These are phyloP conservation scores for Acanthosepion esculentum DNA, from an alignment of 2,888 invertebrate genomes.

Conservation along the genomic window DNA sequence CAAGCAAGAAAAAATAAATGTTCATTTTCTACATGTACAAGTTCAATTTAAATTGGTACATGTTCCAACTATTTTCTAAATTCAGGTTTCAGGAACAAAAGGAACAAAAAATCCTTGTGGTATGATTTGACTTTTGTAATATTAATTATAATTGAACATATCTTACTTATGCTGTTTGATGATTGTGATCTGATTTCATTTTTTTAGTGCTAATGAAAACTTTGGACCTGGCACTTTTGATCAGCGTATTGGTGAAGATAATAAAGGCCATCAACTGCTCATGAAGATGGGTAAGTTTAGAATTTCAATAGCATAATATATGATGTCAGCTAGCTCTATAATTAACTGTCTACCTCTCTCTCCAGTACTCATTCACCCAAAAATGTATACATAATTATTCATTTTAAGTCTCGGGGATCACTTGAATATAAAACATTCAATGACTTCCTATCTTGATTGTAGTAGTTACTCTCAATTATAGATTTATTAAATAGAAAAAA, in stretches of 20 bases:
- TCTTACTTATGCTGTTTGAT: neutral
- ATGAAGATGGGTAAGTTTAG: conserved; percentile 87
- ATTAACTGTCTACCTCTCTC: neutral
- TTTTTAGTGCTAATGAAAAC: conserved; percentile 38
- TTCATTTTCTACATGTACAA: too few relatives aligned
- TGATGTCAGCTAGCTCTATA: neutral
- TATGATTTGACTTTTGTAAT: neutral
- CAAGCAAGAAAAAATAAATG: too few relatives aligned
- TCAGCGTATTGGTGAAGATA: conserved; percentile 82
- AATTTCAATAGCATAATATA: neutral
- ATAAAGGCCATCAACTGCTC: conserved; percentile 97
- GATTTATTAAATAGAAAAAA: too few relatives aligned
- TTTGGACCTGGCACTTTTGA: conserved; percentile 48
- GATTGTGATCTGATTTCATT: neutral
- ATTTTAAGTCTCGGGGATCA: too few relatives aligned
- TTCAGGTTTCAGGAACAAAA: neutral
- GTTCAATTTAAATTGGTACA: too few relatives aligned
- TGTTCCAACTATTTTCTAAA: neutral
- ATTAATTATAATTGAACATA: neutral
- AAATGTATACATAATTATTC: too few relatives aligned
- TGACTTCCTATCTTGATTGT: too few relatives aligned
- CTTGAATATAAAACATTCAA: too few relatives aligned
- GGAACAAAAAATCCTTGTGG: neutral
- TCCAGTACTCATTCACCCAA: too few relatives aligned
- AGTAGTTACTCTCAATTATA: too few relatives aligned